Evolutionary conservation across 2,888 invertebrate species (phyloP), one percentile per base, ranked within the genome.

Genomic region (Tanypteryx hageni): DNA sequence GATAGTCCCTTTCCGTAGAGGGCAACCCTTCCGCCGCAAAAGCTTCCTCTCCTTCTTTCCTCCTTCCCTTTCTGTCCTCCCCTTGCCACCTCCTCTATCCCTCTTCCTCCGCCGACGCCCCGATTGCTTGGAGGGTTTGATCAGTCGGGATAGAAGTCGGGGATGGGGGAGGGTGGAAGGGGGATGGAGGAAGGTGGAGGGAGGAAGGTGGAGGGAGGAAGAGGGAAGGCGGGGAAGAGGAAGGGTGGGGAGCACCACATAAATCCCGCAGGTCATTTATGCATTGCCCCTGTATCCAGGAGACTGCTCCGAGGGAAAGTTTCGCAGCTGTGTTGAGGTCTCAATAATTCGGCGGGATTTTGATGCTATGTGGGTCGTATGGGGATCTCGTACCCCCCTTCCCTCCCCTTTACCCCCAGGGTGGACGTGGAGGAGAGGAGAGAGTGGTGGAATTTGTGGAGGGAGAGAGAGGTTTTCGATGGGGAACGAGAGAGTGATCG

Each of bases 251-350:
- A 44, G 44, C 44, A 83, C 83, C 83, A 5, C 56, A 83, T 83
- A 83, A 83, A 83, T 83, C 83, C 83, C 83, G 57, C n/a, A 56
- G 83, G 83, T 83, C 83, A 83, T 83, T 83, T 83, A 83, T 83
- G 83, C 83, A 83, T 83, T 57, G 83, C 57, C 83, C 56, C 18
- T n/a, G 57, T 83, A 83, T 18, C 83, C 57, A 44, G 14, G 44
- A 64, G 8, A 9, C 56, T n/a, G 56, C 83, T 83, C 83, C 56
- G 83, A 57, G 83, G 83, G 56, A 57, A 83, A 83, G 83, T 83
- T 83, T 83, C 83, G 83, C 83, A 83, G 83, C 83, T 83, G 83
- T 83, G 83, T 83, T 83, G 83, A 83, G 83, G 83, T 83, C 83
- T 83, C 83, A 83, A 83, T 83, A 83, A 83, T 83, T 83, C 83